These are phyloP conservation scores for Synaphobranchus kaupii DNA, from an alignment of 2,797 vertebrate genomes.

Conservation along the genomic window DNA sequence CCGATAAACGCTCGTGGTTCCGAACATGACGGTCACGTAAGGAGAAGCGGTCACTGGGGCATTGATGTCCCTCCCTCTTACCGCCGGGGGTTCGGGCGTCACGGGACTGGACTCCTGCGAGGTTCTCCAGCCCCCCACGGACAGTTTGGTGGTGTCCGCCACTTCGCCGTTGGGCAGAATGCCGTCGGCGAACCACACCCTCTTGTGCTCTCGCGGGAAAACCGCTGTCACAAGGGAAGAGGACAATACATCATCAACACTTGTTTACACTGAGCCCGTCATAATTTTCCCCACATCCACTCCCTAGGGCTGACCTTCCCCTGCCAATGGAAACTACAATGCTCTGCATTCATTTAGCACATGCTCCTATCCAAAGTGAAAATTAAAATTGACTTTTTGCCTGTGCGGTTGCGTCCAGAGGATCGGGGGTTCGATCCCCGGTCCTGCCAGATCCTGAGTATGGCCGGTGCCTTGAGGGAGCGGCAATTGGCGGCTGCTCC, in stretches of 20 bases:
- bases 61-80: slow-evolving; percentile 31
- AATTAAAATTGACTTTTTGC: not conserved
- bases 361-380: not conserved
- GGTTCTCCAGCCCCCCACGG: slow-evolving; percentile 70
- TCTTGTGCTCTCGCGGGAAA: slow-evolving; percentile 84
- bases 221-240: slow-evolving; percentile 37
- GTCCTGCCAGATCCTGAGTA: too few species aligned
- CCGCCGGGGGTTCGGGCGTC: slow-evolving; percentile 57
- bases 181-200: slow-evolving; percentile 95
- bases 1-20: not conserved
- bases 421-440: too few species aligned
- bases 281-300: not conserved
- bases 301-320: not conserved
- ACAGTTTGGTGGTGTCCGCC: slow-evolving; percentile 84
- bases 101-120: slow-evolving; percentile 75
- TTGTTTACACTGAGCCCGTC: not conserved
- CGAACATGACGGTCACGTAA: not conserved
- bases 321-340: not conserved
- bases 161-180: slow-evolving; percentile 93
- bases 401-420: too few species aligned
- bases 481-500: too few species aligned
- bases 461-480: too few species aligned
- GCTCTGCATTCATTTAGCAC: not conserved
- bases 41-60: not conserved
- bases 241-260: not conserved